Evolutionary conservation across 2,797 vertebrate species (phyloP).

Genomic region (Tenualosa thibaudeaui): DNA sequence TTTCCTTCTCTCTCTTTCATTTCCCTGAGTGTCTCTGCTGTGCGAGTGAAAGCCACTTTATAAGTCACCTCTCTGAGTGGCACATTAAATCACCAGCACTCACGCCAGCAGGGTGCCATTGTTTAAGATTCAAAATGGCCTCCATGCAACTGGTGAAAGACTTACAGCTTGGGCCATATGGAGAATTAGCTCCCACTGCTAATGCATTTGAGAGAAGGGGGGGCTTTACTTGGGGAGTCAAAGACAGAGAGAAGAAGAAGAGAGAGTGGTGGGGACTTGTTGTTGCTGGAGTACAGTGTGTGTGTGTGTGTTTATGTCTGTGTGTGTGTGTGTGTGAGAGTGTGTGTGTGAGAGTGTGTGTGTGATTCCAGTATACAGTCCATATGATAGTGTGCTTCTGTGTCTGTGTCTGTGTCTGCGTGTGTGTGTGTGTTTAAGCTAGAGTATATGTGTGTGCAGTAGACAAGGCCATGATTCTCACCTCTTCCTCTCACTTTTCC

Average conservation of each 20-base stretch:
- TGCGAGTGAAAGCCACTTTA: neutral
- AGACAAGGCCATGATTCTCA: neutral
- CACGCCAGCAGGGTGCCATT: neutral
- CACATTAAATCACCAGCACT: neutral
- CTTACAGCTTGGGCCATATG: neutral
- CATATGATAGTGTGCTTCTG: no score
- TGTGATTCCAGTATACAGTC: no score
- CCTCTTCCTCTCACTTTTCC: neutral
- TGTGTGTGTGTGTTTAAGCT: no score
- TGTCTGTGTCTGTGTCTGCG: no score
- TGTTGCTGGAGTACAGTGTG: neutral
- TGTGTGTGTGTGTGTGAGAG: no score
- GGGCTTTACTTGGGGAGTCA: neutral
- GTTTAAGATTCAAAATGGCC: constrained; percentile 12
- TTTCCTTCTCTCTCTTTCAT: neutral
- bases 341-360: no score
- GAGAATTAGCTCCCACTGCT: constrained; percentile 2
- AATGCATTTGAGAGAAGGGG: neutral
- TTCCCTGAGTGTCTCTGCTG: neutral
- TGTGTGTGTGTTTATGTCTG: no score
- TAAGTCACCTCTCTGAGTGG: constrained; percentile 1
- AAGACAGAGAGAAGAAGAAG: neutral
- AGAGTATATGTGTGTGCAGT: neutral
- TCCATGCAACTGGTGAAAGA: neutral
- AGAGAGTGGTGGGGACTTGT: neutral